These are phyloP conservation scores for Ostrea denselamellosa DNA, from an alignment of 1,140 invertebrate genomes.

Conservation along the genomic window DNA sequence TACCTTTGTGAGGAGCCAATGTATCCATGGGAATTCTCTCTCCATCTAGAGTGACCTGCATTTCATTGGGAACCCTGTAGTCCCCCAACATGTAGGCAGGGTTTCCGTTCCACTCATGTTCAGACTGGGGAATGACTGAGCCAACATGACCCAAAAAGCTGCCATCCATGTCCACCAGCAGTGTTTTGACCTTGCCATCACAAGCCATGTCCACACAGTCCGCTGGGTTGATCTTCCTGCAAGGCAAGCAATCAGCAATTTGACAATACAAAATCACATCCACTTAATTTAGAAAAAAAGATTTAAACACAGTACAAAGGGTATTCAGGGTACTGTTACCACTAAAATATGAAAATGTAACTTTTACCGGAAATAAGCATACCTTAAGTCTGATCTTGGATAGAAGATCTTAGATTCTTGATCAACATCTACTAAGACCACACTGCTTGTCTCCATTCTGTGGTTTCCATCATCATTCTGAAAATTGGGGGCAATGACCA, in stretches of 20 bases:
- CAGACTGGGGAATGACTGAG: constrained; percentile 70
- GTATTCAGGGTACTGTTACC: too few species aligned
- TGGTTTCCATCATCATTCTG: constrained; percentile 70
- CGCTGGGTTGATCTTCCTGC: constrained; percentile 72
- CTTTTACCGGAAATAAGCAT: constrained; percentile 42
- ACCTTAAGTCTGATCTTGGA: constrained; percentile 68
- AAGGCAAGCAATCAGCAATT: constrained; percentile 6
- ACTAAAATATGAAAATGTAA: too few species aligned
- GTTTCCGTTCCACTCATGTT: constrained; percentile 73
- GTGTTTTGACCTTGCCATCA: constrained; percentile 74
- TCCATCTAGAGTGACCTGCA: constrained; percentile 66
- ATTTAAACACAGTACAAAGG: too few species aligned
- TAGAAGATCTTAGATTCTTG: constrained; percentile 58
- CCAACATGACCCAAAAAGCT: constrained; percentile 50
- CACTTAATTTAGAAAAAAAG: neutral
- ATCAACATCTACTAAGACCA: constrained; percentile 56
- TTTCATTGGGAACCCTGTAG: constrained; percentile 75
- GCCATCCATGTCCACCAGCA: constrained; percentile 74
- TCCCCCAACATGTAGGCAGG: constrained; percentile 71
- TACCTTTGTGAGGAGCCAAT: constrained; percentile 69
- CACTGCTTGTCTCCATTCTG: constrained; percentile 56
- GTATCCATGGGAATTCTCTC: constrained; percentile 53
- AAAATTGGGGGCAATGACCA: constrained; percentile 61
- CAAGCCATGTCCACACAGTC: constrained; percentile 78
- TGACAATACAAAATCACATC: neutral